phyloP scores from a whole-genome alignment of 1,140 invertebrate genomes.

The Dryas iulia region DNA sequence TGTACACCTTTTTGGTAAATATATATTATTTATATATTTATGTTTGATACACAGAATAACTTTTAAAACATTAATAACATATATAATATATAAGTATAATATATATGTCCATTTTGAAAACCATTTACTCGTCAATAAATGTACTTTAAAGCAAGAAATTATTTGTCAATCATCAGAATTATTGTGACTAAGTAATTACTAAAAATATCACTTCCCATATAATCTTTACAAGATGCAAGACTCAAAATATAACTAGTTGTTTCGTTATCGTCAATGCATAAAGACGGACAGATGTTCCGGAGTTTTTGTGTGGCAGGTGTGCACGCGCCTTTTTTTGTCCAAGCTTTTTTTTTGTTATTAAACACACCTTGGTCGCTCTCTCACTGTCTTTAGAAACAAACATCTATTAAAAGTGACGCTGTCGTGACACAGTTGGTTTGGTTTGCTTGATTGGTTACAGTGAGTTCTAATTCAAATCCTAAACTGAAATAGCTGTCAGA shows the following conservation, averaged over 20 bases:
- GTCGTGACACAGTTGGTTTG: neutral
- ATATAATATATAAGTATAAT: too few species aligned
- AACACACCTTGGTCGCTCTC: constrained; percentile 26
- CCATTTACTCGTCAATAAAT: too few species aligned
- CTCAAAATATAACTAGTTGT: constrained; percentile 8
- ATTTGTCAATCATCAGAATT: neutral
- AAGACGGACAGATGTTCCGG: constrained; percentile 48
- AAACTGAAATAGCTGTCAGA: too few species aligned
- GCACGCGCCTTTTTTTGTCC: constrained; percentile 42
- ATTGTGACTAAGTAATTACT: neutral
- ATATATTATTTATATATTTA: too few species aligned
- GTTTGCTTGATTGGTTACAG: too few species aligned
- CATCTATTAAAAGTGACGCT: neutral
- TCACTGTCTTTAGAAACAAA: constrained; percentile 10
- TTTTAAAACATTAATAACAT: too few species aligned
- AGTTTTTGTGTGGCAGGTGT: constrained; percentile 52
- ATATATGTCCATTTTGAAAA: too few species aligned
- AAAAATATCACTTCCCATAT: neutral
- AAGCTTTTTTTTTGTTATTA: constrained; percentile 8
- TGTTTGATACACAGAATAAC: too few species aligned
- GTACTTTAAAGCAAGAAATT: too few species aligned
- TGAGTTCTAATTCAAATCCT: too few species aligned
- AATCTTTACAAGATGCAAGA: neutral
- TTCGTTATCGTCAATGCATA: constrained; percentile 23
- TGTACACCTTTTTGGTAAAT: too few species aligned